These are phyloP conservation scores for Dryobota labecula DNA, from an alignment of 2,888 invertebrate species.

Conservation along the genomic window DNA sequence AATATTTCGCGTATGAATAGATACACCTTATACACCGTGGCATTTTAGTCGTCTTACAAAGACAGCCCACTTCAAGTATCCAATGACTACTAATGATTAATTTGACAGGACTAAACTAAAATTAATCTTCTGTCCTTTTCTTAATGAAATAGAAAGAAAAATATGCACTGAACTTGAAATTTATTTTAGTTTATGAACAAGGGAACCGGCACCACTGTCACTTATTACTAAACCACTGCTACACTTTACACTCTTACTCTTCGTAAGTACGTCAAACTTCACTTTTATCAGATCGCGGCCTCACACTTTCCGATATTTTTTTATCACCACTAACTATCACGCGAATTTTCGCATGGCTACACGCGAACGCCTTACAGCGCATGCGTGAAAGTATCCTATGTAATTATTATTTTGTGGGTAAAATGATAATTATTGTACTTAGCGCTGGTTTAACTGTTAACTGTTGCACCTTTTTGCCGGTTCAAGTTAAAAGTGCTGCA, in stretches of 20 bases:
- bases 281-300: conserved; percentile 52
- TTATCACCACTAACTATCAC: conserved; percentile 54
- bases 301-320: conserved; percentile 57
- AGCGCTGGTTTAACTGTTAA: conserved; percentile 32
- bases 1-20: no score
- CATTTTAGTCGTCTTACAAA: no score
- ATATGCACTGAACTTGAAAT: no score
- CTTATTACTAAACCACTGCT: conserved; percentile 4
- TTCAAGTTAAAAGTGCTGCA: conserved; percentile 20
- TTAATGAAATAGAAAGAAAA: no score
- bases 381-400: conserved; percentile 56
- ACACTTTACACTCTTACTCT: conserved; percentile 30
- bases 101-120: no score
- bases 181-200: no score
- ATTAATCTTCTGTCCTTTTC: no score
- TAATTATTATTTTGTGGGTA: conserved; percentile 46
- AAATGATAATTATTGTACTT: conserved; percentile 47
- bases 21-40: no score
- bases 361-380: conserved; percentile 45
- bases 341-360: conserved; percentile 62
- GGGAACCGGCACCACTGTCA: no score
- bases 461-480: conserved; percentile 46
- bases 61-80: no score
- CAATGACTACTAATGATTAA: no score
- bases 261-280: conserved; percentile 27